Evolutionary conservation across 2,888 invertebrate genomes (phyloP), one percentile per base, ranked within the genome.

Genomic region (Poecilobothrus nobilitatus): DNA sequence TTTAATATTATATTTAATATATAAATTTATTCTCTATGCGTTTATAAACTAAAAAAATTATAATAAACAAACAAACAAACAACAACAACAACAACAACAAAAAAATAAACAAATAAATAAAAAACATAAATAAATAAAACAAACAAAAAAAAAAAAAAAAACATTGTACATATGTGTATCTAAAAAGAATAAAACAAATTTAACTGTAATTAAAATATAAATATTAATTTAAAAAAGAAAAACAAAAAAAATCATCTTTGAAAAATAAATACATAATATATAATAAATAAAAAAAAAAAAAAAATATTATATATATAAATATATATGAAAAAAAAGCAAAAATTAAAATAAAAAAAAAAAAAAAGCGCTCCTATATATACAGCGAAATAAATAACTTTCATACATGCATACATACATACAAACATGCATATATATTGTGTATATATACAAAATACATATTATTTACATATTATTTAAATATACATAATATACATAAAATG

Each of bases 141-240:
- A 9, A 44, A 44, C 3, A 44, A 10, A 44, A 44, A 53, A 53
- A 6, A 18, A 18, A 12, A n/a, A 18, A 53, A 9, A n/a, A 53
- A 53, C 53, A 53, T 53, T 53, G 53, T 53, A 53, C 53, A 53
- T 53, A 53, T 53, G 53, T 53, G 53, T 53, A 53, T 53, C 53
- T 53, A 53, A 53, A 53, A 53, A 53, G 18, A 53, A 18, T 53
- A 53, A 53, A 53, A 53, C 53, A 53, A 53, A 18, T 53, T 53
- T 27, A 27, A 53, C n/a, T 53, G 53, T 53, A 53, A 44, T 53
- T 53, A 37, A 37, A 5, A 37, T 27, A 27, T 27, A 37, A 34
- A 37, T 37, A 37, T 53, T 53, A 41, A 53, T 44, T 44, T 44
- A 53, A 53, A 53, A 53, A 53, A 53, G 18, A 53, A 53, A 53